Evolutionary conservation across 2,888 invertebrate species (phyloP), one percentile per base, ranked within the genome.

Genomic region (Flexamia atlantica): DNA sequence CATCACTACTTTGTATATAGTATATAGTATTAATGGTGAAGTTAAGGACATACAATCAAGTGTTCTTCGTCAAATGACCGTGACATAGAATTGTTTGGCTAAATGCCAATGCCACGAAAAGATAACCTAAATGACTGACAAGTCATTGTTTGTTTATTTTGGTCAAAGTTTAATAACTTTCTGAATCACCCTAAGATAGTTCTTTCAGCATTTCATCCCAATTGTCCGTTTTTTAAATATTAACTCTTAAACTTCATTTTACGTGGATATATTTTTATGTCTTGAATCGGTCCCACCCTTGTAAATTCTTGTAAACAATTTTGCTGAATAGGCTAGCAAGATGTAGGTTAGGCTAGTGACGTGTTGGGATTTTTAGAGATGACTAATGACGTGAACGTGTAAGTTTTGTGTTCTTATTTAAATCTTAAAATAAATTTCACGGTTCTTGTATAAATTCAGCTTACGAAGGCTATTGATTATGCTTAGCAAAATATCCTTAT

Each of bases 261-360:
- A 23, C 20, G 53, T 53, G 5, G n/a, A n/a, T n/a, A 7, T 23
- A 53, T 23, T 17, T 14, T 14, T 46, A 14, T 46, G 7, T 20
- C 20, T 7, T 20, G 53, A 20, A 53, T 23, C 20, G 14, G 23
- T 53, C 7, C 53, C 23, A 53, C 3, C 20, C 23, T 23, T 53
- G 23, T n/a, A n/a, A n/a, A n/a, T n/a, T n/a, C n/a, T 23, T 12
- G 23, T 4, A 53, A 23, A 5, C 53, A 1, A 53, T 5, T 53
- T 25, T 28, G 64, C 64, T 64, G 64, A 64, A 64, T 64, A 64
- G 30, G 64, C 64, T 64, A 64, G 28, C 64, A 64, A 12, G 23
- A 70, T 70, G 70, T 70, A 70, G 70, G 70, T 70, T 70, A 70
- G n/a, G n/a, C 68, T 28, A 40, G 23, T 70, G 70, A 70, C 70